Evolutionary conservation across 2,797 vertebrate genomes (phyloP).

Genomic region (Hippopotamyrus pictus): DNA sequence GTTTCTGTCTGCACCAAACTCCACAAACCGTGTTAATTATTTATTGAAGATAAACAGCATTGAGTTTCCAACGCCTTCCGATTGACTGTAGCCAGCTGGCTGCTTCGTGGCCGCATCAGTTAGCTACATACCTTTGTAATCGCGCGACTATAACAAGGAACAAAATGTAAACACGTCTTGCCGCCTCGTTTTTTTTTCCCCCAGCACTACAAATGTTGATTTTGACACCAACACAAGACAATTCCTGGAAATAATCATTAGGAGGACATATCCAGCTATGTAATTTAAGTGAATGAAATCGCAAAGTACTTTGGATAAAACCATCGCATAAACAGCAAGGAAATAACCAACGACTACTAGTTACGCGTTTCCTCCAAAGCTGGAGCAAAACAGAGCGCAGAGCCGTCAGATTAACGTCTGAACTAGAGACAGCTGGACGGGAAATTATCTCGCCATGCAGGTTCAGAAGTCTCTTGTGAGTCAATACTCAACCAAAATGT

Average conservation of each 20-base stretch:
- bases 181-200: neutral
- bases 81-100: neutral
- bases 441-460: neutral
- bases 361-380: neutral
- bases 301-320: neutral
- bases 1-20: neutral
- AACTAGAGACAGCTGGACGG: neutral
- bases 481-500: constrained; percentile 3
- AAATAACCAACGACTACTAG: neutral
- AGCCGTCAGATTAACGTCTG: neutral
- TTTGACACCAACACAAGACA: constrained; percentile 1
- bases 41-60: constrained; percentile 7
- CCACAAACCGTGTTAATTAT: constrained; percentile 7
- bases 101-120: neutral
- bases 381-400: neutral
- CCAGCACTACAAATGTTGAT: neutral
- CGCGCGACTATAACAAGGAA: neutral
- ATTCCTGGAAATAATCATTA: constrained; percentile 4
- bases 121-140: constrained; percentile 10
- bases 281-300: neutral
- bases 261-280: neutral
- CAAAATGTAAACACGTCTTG: neutral
- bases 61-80: neutral
- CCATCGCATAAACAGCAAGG: neutral
- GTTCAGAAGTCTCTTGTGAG: constrained; percentile 5